These are phyloP conservation scores for Xiphophorus birchmanni DNA, from an alignment of 2,797 vertebrate species.

Conservation along the genomic window DNA sequence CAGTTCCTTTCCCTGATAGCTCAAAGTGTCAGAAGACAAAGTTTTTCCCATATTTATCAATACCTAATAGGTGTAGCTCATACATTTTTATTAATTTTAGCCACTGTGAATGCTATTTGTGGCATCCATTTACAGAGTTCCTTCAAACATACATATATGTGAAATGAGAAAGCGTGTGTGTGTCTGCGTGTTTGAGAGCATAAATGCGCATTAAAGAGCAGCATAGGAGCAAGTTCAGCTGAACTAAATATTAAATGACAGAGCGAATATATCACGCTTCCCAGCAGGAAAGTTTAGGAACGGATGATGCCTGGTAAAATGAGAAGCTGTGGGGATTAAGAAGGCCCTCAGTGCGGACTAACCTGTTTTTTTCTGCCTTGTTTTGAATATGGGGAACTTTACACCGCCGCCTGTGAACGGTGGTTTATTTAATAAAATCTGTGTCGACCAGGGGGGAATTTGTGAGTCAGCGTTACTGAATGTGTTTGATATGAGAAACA, in stretches of 20 bases:
- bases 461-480: slow-evolving; percentile 2
- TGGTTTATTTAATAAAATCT: slow-evolving; percentile 22
- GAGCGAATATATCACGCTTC: slow-evolving; percentile 37
- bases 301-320: slow-evolving; percentile 53
- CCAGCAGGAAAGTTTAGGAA: slow-evolving; percentile 42
- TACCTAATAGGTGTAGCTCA: slow-evolving; percentile 16
- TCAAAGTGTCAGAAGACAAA: slow-evolving; percentile 6
- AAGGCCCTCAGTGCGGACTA: slow-evolving; percentile 25
- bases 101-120: neutral
- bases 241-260: slow-evolving; percentile 71
- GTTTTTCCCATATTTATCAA: slow-evolving; percentile 12
- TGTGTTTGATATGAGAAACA: slow-evolving; percentile 9
- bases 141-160: slow-evolving; percentile 14
- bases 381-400: slow-evolving; percentile 31
- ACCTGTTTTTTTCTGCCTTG: slow-evolving; percentile 30
- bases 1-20: slow-evolving; percentile 13
- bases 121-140: neutral
- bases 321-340: slow-evolving; percentile 54
- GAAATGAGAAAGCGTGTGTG: slow-evolving; percentile 4
- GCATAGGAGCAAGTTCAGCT: slow-evolving; percentile 35
- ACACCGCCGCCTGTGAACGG: slow-evolving; percentile 14
- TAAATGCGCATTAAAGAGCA: slow-evolving; percentile 31
- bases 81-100: slow-evolving; percentile 17
- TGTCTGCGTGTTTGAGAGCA: slow-evolving; percentile 7
- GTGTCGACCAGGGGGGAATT: slow-evolving; percentile 5